Conservation (phyloP, 2,113 vertebrate species). For the Cyprinodon brontotheroides region DNA sequence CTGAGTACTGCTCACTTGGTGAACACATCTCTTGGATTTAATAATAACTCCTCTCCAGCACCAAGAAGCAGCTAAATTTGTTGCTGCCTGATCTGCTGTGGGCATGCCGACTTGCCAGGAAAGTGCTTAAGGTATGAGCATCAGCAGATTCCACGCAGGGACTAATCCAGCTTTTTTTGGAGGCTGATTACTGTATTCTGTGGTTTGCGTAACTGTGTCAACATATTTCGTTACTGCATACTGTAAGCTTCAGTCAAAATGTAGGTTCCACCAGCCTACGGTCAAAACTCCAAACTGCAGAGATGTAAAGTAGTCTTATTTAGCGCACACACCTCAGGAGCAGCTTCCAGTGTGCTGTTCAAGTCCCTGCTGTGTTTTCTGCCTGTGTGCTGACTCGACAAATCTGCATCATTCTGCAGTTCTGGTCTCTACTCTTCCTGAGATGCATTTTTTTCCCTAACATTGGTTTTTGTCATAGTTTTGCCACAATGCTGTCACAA, state of each 20-base stretch:
- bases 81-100: conserved; percentile 37
- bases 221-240: background rate
- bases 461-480: conserved; percentile 10
- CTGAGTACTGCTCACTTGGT: conserved; percentile 34
- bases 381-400: conserved; percentile 63
- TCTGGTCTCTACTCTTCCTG: conserved; percentile 27
- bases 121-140: conserved; percentile 38
- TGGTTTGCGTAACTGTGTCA: conserved; percentile 7
- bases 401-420: conserved; percentile 36
- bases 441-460: conserved; percentile 26
- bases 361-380: conserved; percentile 28
- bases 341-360: conserved; percentile 29
- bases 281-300: conserved; percentile 2
- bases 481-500: conserved; percentile 30
- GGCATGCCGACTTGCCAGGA: conserved; percentile 33
- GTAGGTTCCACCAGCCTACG: background rate
- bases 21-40: conserved; percentile 59
- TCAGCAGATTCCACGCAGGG: conserved; percentile 23
- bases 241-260: conserved; percentile 11
- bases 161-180: conserved; percentile 42
- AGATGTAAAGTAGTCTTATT: conserved; percentile 25
- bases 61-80: conserved; percentile 60
- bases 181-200: conserved; percentile 4
- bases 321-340: conserved; percentile 24
- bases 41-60: conserved; percentile 48